Base-by-base conservation (phyloP, 2,888 invertebrate genomes). In the Boloria selene region DNA sequence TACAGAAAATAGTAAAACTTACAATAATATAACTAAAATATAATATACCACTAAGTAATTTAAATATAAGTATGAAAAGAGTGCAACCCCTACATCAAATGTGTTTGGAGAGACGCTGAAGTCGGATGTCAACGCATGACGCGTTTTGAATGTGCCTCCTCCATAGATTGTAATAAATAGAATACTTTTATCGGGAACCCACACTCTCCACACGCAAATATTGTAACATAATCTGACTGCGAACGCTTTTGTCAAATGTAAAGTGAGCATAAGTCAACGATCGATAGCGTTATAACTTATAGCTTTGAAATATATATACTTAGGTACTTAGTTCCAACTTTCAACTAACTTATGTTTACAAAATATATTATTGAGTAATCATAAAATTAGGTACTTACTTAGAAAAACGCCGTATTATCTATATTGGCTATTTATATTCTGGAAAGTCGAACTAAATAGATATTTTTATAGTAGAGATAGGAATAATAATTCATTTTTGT, bases 151-250 rank as follows among this genome's bases (percentile, higher is more conserved):
- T 88, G 85, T 84, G 80, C 77, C 79, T 80, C 80, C 80, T 77
- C 76, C 74, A 75, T 76, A 73, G 78, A 59, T 76, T 77, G 77
- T 90, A 92, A 92, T 91, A 92, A 92, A 92, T 91, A 90, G 85
- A 90, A 90, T 87, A 88, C 86, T 92, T 91, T 92, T 92, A 92
- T 92, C 92, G 79, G 83, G 74, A 77, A 77, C 83, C 84, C 84
- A 79, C 91, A 92, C 73, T 72, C 77, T 72, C 88, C 77, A 74
- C 81, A 75, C 76, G 84, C 86, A 90, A 90, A 90, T 89, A 90
- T 90, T 88, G 84, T 81, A 78, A 75, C 77, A 75, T 79, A 82
- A 86, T 84, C 83, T 80, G 73, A 72, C 73, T 71, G 68, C 65
- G 64, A 67, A 56, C 74, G 69, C 70, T 75, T 75, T 79, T 79